Evolutionary conservation across 2,888 invertebrate genomes (phyloP).

Genomic region (Danaus chrysippus): DNA sequence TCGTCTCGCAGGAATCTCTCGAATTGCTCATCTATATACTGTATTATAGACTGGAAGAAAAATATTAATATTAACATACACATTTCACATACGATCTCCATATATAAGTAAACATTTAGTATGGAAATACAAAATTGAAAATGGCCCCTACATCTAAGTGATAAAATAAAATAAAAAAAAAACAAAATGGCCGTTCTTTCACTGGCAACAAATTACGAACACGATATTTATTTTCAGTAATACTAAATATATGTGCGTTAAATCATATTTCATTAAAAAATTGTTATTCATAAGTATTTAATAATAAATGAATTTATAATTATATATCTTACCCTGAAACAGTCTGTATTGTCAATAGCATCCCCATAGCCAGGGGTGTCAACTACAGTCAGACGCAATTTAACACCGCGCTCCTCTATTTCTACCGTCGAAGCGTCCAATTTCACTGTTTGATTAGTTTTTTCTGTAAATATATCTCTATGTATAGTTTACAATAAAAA

Average conservation of each 20-base stretch:
- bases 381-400: conserved; percentile 93
- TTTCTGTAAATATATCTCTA: conserved; percentile 78
- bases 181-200: too few species aligned
- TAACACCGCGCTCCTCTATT: conserved; percentile 97
- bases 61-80: background rate
- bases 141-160: too few species aligned
- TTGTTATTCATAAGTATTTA: too few species aligned
- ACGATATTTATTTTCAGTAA: too few species aligned
- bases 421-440: conserved; percentile 97
- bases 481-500: too few species aligned
- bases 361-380: conserved; percentile 98
- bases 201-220: too few species aligned
- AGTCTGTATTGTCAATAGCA: conserved; percentile 95
- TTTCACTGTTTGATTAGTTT: conserved; percentile 94
- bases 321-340: conserved; percentile 81
- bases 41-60: conserved; percentile 86
- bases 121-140: too few species aligned
- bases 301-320: background rate
- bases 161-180: too few species aligned
- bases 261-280: too few species aligned
- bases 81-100: background rate
- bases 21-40: conserved; percentile 98
- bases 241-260: too few species aligned
- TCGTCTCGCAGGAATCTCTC: conserved; percentile 94
- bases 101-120: too few species aligned